Evolutionary conservation across 1,140 invertebrate genomes (phyloP).

Genomic region (Delia radicum): DNA sequence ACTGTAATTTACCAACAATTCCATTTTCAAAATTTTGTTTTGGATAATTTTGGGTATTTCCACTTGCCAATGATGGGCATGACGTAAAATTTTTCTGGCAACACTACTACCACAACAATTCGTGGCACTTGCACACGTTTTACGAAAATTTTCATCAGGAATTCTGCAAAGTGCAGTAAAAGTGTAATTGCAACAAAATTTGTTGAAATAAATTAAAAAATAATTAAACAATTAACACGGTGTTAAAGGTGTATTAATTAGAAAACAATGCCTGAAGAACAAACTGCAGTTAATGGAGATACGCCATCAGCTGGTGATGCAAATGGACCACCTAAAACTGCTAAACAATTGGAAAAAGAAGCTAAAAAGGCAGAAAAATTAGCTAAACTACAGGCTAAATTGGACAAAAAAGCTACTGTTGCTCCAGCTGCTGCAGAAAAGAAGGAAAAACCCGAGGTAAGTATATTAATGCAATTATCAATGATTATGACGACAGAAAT

Average conservation of each 20-base stretch:
- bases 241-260: neutral
- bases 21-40: too few species aligned
- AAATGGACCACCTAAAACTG: constrained; percentile 67
- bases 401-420: constrained; percentile 71
- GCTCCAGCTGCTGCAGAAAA: constrained; percentile 62
- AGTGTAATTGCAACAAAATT: neutral
- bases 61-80: too few species aligned
- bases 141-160: neutral
- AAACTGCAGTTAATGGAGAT: constrained; percentile 16
- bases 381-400: constrained; percentile 89
- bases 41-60: too few species aligned
- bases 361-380: constrained; percentile 85
- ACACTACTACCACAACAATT: neutral
- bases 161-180: neutral
- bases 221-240: neutral
- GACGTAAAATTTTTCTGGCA: too few species aligned
- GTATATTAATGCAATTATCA: neutral
- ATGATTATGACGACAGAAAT: constrained; percentile 14
- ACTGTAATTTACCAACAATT: too few species aligned
- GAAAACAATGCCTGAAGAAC: constrained; percentile 22
- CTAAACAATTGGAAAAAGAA: constrained; percentile 88
- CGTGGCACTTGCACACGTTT: constrained; percentile 7
- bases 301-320: constrained; percentile 26
- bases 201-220: neutral
- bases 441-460: constrained; percentile 65